Percentiles rank a stretch among this genome's conserved stretches.
phyloP scores from a whole-genome alignment of 2,797 vertebrate genomes.

The Amphiprion clarkii region DNA sequence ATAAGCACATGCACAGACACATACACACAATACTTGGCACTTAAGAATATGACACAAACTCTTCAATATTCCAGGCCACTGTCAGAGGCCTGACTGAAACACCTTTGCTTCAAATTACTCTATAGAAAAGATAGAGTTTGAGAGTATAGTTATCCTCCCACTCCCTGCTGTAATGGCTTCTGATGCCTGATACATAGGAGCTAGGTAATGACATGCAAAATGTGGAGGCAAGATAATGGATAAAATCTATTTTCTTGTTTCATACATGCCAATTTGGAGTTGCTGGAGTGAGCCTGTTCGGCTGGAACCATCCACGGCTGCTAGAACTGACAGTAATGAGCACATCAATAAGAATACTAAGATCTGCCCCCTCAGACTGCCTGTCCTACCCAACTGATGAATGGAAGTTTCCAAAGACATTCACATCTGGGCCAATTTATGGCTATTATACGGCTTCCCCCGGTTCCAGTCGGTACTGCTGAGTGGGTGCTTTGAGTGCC shows the following conservation, averaged over 20 bases:
- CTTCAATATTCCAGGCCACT: constrained; percentile 59
- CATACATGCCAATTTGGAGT: constrained; percentile 72
- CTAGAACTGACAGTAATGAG: constrained; percentile 71
- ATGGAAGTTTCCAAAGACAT: constrained; percentile 60
- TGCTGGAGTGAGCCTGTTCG: constrained; percentile 41
- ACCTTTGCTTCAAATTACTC: constrained; percentile 63
- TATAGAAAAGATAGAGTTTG: constrained; percentile 60
- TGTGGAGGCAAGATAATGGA: constrained; percentile 62
- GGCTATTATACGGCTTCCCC: constrained; percentile 53
- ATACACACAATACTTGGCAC: constrained; percentile 27
- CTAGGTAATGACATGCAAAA: constrained; percentile 72
- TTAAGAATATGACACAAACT: constrained; percentile 50
- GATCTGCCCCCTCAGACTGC: constrained; percentile 67
- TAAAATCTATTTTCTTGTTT: constrained; percentile 70
- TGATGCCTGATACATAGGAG: constrained; percentile 55
- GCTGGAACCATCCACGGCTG: constrained; percentile 34
- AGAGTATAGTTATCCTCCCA: constrained; percentile 66
- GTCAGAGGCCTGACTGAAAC: constrained; percentile 55
- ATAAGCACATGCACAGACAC: constrained; percentile 21
- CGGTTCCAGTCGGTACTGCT: constrained; percentile 52
- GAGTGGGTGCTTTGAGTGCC: constrained; percentile 52
- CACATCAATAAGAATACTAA: constrained; percentile 67
- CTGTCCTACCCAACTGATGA: constrained; percentile 63
- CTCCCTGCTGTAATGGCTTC: constrained; percentile 57
- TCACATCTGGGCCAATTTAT: constrained; percentile 61